Percentiles rank a stretch among this genome's conserved stretches.
phyloP scores from a whole-genome alignment of 1,140 invertebrate genomes.

The Coptotermes formosanus region DNA sequence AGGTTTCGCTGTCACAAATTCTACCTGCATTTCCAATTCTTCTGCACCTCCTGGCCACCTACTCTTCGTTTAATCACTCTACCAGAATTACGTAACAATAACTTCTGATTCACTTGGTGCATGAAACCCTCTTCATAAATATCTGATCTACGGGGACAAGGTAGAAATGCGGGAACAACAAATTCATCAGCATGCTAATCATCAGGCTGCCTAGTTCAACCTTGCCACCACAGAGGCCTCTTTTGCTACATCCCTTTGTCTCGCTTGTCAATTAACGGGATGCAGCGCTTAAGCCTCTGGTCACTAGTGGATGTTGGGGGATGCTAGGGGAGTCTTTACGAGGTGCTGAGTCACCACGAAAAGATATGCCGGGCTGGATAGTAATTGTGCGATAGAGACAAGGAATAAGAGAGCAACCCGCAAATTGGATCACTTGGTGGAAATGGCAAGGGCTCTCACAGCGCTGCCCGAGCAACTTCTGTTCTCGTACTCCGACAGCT shows the following conservation, averaged over 20 bases:
- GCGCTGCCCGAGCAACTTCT: neutral
- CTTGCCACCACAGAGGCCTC: neutral
- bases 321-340: neutral
- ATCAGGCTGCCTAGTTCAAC: neutral
- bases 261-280: conserved; percentile 1
- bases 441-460: neutral
- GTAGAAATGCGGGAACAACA: neutral
- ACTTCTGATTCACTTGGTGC: no score
- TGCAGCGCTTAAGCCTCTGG: neutral
- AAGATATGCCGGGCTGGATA: neutral
- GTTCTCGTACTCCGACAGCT: neutral
- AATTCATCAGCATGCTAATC: neutral
- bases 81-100: no score
- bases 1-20: no score
- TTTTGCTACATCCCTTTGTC: neutral
- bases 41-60: no score
- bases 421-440: neutral
- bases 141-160: no score
- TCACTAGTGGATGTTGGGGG: neutral
- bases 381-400: neutral
- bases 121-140: no score
- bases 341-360: neutral
- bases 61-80: no score
- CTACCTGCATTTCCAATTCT: no score
- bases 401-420: neutral